Conservation (phyloP, 1,140 invertebrate species). For the Philopotamus ludificatus region DNA sequence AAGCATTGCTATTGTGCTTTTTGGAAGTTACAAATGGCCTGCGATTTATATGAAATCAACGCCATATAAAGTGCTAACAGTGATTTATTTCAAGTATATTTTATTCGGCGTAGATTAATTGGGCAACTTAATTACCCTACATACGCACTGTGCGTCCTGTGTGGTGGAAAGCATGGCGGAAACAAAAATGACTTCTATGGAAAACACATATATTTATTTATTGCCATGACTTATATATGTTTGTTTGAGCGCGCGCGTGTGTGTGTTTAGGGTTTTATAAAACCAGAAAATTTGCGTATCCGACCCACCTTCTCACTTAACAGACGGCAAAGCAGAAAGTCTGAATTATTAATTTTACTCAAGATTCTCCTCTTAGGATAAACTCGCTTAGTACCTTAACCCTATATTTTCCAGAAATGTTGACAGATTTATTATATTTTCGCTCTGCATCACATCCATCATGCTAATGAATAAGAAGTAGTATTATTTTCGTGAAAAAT, state of each 20-base stretch:
- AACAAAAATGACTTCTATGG: too few species aligned
- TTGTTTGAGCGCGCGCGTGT: not conserved
- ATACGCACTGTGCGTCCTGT: too few species aligned
- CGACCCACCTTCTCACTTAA: conserved; percentile 8
- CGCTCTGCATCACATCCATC: too few species aligned
- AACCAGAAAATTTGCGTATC: conserved; percentile 19
- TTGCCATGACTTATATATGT: not conserved
- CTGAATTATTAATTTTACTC: conserved; percentile 29
- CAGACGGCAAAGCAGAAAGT: conserved; percentile 18
- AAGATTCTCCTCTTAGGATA: conserved; percentile 22
- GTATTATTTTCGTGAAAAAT: too few species aligned
- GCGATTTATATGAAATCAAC: conserved; percentile 21
- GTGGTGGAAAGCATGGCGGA: too few species aligned
- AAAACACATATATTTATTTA: not conserved
- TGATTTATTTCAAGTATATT: not conserved
- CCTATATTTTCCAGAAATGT: too few species aligned
- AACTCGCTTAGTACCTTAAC: conserved; percentile 17
- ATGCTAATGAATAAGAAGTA: too few species aligned
- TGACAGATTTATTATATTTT: too few species aligned
- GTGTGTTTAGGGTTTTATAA: not conserved
- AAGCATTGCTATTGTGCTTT: conserved; percentile 18
- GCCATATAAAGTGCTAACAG: not conserved
- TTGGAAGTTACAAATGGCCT: conserved; percentile 8
- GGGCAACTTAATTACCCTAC: too few species aligned
- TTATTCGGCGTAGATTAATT: not conserved